Percentiles rank a stretch among this genome's conserved stretches.
These are phyloP conservation scores for Drosophila pseudotakahashii DNA, from an alignment of 2,888 invertebrate species.

Conservation along the genomic window DNA sequence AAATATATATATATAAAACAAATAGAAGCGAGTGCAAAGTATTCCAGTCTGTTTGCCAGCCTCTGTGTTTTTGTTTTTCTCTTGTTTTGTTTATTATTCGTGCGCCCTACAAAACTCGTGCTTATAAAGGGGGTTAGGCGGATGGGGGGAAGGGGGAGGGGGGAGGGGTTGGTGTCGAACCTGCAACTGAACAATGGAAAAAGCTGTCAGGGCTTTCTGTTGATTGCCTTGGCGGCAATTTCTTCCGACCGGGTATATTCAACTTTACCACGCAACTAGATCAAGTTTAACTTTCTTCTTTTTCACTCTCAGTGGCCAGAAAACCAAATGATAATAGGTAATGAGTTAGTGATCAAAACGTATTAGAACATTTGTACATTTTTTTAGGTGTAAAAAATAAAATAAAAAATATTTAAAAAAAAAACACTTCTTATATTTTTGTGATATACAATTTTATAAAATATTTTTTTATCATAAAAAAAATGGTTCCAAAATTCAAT, in stretches of 20 bases:
- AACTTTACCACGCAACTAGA: constrained; percentile 16
- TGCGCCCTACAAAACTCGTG: constrained; percentile 51
- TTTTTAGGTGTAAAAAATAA: no score
- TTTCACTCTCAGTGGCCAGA: not conserved
- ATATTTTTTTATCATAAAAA: not conserved
- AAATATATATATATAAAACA: constrained; percentile 31
- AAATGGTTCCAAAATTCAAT: not conserved
- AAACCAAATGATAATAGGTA: not conserved
- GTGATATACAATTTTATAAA: not conserved
- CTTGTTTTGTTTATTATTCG: constrained; percentile 55
- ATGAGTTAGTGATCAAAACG: not conserved
- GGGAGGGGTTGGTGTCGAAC: no score
- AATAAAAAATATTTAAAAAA: no score
- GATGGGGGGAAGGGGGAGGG: not conserved
- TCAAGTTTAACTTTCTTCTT: constrained; percentile 22
- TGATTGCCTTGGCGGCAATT: constrained; percentile 31
- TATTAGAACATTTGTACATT: no score
- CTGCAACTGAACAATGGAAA: constrained; percentile 31
- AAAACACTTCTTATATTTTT: no score
- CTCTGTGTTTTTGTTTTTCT: constrained; percentile 24
- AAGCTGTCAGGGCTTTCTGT: constrained; percentile 51
- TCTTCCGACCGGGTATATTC: constrained; percentile 17
- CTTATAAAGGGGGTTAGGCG: not conserved
- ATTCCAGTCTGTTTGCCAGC: constrained; percentile 33
- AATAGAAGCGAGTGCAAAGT: constrained; percentile 25